These are phyloP conservation scores for Apotomis capreana DNA, from an alignment of 2,888 invertebrate species.

Conservation along the genomic window DNA sequence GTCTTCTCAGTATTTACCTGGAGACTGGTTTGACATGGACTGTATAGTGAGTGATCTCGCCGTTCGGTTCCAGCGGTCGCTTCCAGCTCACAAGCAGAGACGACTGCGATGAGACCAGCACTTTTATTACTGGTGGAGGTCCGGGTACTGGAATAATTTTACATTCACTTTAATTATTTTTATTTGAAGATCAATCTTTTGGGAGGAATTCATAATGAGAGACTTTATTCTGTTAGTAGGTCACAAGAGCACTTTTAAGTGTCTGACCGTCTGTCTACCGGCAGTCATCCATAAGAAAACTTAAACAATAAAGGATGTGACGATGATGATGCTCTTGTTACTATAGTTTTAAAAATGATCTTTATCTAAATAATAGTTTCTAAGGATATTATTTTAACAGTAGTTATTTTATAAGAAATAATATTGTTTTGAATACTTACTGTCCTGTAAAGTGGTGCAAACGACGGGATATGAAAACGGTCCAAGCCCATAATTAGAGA, in stretches of 20 bases:
- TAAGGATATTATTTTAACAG: too few species aligned
- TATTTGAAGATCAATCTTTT: neutral
- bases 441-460: conserved; percentile 93
- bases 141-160: conserved; percentile 87
- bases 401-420: neutral
- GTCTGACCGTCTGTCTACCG: too few species aligned
- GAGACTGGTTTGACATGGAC: conserved; percentile 85
- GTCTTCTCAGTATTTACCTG: conserved; percentile 56
- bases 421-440: conserved; percentile 69
- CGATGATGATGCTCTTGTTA: too few species aligned
- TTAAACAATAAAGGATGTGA: too few species aligned
- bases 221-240: too few species aligned
- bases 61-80: conserved; percentile 90
- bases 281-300: too few species aligned
- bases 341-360: too few species aligned
- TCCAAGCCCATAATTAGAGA: conserved; percentile 92
- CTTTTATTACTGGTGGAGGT: conserved; percentile 92
- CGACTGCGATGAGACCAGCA: conserved; percentile 90
- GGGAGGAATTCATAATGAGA: too few species aligned
- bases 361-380: too few species aligned
- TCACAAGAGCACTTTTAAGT: too few species aligned
- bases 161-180: neutral
- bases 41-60: conserved; percentile 91
- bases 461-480: conserved; percentile 89
- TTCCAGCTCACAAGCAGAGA: conserved; percentile 93